These are phyloP conservation scores for Catocala nupta DNA, from an alignment of 2,888 invertebrate species.

Conservation along the genomic window DNA sequence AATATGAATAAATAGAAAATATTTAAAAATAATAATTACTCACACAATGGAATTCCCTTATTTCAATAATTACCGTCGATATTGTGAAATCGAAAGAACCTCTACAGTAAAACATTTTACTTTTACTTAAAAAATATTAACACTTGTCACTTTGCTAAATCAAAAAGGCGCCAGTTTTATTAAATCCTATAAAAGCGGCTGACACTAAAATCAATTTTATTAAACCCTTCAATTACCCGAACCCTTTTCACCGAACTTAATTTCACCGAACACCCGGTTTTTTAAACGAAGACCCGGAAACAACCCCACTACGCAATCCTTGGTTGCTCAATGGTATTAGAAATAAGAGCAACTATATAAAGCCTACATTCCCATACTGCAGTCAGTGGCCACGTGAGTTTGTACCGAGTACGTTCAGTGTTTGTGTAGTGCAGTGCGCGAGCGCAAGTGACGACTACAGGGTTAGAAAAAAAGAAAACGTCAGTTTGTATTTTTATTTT, in stretches of 20 bases:
- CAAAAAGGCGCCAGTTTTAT: too few relatives aligned
- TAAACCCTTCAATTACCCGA: background rate
- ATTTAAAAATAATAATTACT: too few relatives aligned
- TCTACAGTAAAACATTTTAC: too few relatives aligned
- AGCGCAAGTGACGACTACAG: constrained; percentile 15
- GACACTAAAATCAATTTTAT: background rate
- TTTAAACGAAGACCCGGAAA: constrained; percentile 51
- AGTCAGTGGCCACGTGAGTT: constrained; percentile 46
- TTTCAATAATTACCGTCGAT: too few relatives aligned
- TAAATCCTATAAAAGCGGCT: too few relatives aligned
- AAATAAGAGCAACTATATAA: constrained; percentile 70
- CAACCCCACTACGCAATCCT: constrained; percentile 55
- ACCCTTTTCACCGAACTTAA: too few relatives aligned
- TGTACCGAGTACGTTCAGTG: constrained; percentile 34
- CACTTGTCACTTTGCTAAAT: too few relatives aligned
- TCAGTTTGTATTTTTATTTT: constrained; percentile 35
- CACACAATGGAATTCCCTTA: too few relatives aligned
- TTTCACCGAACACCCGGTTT: background rate
- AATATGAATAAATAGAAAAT: too few relatives aligned
- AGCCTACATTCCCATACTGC: constrained; percentile 25
- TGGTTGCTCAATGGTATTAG: constrained; percentile 49
- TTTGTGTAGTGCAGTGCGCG: constrained; percentile 47
- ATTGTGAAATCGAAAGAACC: too few relatives aligned
- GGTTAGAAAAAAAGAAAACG: constrained; percentile 30
- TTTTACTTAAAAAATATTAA: too few relatives aligned